Percentiles rank a stretch among this genome's conserved stretches.
phyloP scores from a whole-genome alignment of 2,797 vertebrate genomes.

The Enteromius unitaeniatus region DNA sequence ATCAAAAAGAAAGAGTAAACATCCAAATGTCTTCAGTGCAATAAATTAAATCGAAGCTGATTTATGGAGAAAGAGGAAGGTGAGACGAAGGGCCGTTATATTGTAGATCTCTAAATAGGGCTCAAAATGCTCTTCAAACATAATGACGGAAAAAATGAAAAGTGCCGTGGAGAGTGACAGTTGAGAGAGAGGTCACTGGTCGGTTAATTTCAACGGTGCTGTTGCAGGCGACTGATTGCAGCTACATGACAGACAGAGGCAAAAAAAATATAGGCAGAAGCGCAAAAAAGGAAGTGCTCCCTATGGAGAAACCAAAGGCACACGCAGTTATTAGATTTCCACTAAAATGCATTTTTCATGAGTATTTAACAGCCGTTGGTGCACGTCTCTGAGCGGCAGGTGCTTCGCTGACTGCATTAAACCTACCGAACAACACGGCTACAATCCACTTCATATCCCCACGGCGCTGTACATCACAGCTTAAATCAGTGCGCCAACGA shows the following conservation, averaged over 20 bases:
- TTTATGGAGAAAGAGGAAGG: conserved; percentile 1
- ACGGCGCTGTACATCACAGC: neutral
- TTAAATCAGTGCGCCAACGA: conserved; percentile 16
- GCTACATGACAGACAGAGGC: conserved; percentile 22
- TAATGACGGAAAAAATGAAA: conserved; percentile 3
- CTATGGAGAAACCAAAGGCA: conserved; percentile 29
- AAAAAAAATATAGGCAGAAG: neutral
- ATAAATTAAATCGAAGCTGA: conserved; percentile 28
- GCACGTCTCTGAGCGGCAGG: conserved; percentile 27
- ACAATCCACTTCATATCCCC: conserved; percentile 3
- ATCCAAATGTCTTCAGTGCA: conserved; percentile 8
- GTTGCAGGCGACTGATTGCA: conserved; percentile 38
- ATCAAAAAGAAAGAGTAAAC: conserved; percentile 66
- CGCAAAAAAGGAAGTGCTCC: conserved; percentile 17
- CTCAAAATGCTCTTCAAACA: conserved; percentile 33
- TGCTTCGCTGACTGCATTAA: conserved; percentile 44
- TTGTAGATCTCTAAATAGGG: conserved; percentile 16
- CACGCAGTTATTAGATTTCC: conserved; percentile 51
- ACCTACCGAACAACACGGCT: neutral
- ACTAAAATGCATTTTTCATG: conserved; percentile 55
- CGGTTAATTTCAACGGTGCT: conserved; percentile 42
- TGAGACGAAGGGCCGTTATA: neutral
- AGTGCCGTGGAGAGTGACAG: neutral
- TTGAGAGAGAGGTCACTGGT: neutral
- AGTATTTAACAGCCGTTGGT: conserved; percentile 36